Percentiles rank a stretch among this genome's conserved stretches.
These are phyloP conservation scores for Sternarchorhynchus goeldii DNA, from an alignment of 2,797 vertebrate genomes.

Conservation along the genomic window DNA sequence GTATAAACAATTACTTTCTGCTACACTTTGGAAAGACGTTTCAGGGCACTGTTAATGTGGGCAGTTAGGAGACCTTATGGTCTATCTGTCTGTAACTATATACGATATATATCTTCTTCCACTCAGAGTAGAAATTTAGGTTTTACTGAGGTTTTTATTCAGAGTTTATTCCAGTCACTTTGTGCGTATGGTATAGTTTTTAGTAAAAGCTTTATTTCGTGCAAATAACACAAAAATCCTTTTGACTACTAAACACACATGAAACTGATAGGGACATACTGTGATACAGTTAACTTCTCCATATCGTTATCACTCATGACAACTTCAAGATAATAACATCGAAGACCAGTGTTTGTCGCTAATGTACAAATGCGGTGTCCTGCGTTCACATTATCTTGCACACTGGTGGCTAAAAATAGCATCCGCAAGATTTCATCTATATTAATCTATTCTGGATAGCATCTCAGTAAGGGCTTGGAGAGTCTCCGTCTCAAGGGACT, in stretches of 20 bases:
- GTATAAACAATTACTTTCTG: too few relatives aligned
- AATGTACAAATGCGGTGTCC: conserved; percentile 41
- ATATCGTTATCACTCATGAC: conserved; percentile 25
- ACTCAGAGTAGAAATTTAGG: not conserved
- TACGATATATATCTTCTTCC: not conserved
- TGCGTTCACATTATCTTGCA: conserved; percentile 34
- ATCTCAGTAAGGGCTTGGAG: conserved; percentile 24
- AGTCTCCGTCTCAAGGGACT: conserved; percentile 34
- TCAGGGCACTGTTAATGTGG: too few relatives aligned
- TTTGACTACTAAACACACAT: conserved; percentile 7
- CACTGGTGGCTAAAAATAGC: conserved; percentile 47
- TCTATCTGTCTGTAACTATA: too few relatives aligned
- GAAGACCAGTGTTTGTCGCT: conserved; percentile 30
- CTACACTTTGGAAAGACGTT: too few relatives aligned
- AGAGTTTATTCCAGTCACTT: conserved; percentile 1
- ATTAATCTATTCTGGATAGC: conserved; percentile 44
- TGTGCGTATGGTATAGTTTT: not conserved
- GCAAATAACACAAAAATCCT: not conserved
- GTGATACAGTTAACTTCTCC: conserved; percentile 23
- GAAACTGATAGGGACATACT: conserved; percentile 35
- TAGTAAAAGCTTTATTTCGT: not conserved
- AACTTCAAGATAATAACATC: conserved; percentile 33
- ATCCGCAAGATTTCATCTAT: conserved; percentile 8
- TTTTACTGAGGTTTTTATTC: not conserved
- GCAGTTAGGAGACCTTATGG: too few relatives aligned